Evolutionary conservation across 2,888 invertebrate genomes (phyloP).

Genomic region (Lasioglossum marginatum): DNA sequence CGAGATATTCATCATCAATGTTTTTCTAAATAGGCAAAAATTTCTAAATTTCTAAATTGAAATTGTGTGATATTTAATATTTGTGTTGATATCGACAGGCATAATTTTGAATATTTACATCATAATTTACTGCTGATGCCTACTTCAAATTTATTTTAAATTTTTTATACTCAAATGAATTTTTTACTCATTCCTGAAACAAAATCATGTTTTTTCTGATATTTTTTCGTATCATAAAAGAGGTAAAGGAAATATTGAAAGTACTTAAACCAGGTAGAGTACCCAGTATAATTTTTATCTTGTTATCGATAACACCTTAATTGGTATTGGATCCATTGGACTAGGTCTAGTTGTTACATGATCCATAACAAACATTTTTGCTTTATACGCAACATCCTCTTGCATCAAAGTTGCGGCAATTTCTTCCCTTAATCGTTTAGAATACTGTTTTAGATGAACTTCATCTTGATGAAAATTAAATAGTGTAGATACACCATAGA

Average conservation of each 20-base stretch:
- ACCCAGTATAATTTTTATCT: slow-evolving; percentile 9
- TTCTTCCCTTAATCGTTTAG: slow-evolving; percentile 79
- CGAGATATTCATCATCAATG: not conserved
- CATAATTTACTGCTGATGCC: not conserved
- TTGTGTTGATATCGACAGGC: not conserved
- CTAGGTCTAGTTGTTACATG: slow-evolving; percentile 62
- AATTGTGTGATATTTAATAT: not conserved
- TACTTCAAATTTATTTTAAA: not conserved
- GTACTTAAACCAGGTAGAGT: not conserved
- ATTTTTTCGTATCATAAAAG: not conserved
- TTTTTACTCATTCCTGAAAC: not conserved
- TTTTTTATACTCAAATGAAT: not conserved
- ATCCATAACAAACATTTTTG: slow-evolving; percentile 70
- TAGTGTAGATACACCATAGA: slow-evolving; percentile 80
- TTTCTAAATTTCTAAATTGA: no score
- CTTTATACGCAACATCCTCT: slow-evolving; percentile 77
- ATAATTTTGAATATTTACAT: not conserved
- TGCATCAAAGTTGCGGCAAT: slow-evolving; percentile 74
- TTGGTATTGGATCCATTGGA: slow-evolving; percentile 68
- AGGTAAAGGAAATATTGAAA: not conserved
- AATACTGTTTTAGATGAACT: slow-evolving; percentile 79
- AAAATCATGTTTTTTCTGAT: not conserved
- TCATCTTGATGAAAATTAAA: slow-evolving; percentile 77
- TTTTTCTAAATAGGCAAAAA: not conserved
- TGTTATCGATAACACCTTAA: slow-evolving; percentile 68